Evolutionary conservation across 2,113 vertebrate species (phyloP), one percentile per base, ranked within the genome.

Genomic region (Anseranas semipalmata): DNA sequence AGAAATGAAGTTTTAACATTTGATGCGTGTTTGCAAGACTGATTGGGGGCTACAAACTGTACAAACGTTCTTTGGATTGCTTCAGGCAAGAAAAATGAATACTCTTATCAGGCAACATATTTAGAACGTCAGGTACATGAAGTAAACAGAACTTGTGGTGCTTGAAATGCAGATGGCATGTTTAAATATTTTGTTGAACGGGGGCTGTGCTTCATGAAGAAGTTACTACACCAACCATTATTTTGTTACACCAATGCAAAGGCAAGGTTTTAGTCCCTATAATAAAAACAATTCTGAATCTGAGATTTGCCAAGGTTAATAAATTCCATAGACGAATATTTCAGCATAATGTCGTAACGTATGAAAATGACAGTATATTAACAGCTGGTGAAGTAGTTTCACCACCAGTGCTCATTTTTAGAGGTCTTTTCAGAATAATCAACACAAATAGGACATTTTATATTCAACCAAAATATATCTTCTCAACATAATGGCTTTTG

Each of bases 221-320:
- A 53, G 3, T 27, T 28, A 32, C 12, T 35, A 1, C 2, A 50
- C 3, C 45, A 41, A 37, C 11, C 4, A 10, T 37, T 16, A n/a
- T 52, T 90, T 56, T 0, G 2, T 46, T 41, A 22, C 8, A 28
- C 2, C 32, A 28, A 4, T 14, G 18, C 41, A 89, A 85, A 85
- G 10, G 16, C 5, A 53, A 20, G 21, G 16, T 48, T 83, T 65
- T 5, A 59, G 10, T 30, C 35, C 45, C 9, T 19, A 27, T 10
- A 81, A 67, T 45, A 77, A 58, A 50, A 89, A 28, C 43, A 45
- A 17, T 5, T 27, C 21, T 10, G 41, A 88, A 73, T 19, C 27
- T 41, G 6, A 76, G 88, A 59, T 46, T 55, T 41, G 19, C 5
- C 2, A 55, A 30, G 45, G 12, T 68, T 73, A 39, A 55, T 45